Percentiles rank a stretch among this genome's conserved stretches.
These are phyloP conservation scores for Pipa parva DNA, from an alignment of 2,113 vertebrate species.

Conservation along the genomic window DNA sequence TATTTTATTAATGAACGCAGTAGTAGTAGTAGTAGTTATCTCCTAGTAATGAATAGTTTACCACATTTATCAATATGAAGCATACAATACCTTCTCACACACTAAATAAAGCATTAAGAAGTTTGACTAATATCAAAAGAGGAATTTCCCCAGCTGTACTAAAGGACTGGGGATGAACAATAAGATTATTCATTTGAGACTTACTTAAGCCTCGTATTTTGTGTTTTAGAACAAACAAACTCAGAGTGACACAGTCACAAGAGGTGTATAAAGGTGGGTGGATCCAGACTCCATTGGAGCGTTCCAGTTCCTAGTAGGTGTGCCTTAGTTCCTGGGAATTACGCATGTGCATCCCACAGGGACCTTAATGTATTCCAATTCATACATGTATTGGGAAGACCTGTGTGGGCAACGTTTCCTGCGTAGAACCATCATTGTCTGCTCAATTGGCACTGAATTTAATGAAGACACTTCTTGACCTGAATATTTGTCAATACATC, in stretches of 20 bases:
- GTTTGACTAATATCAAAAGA: too few species aligned
- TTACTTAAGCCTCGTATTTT: too few species aligned
- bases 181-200: too few species aligned
- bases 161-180: too few species aligned
- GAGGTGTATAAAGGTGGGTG: not conserved
- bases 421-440: conserved; percentile 68
- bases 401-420: conserved; percentile 50
- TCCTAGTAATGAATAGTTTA: too few species aligned
- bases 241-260: conserved; percentile 42
- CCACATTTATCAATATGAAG: not conserved
- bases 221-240: conserved; percentile 55
- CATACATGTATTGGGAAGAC: conserved; percentile 45
- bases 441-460: conserved; percentile 63
- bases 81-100: not conserved
- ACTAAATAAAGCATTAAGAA: not conserved
- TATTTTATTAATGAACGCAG: too few species aligned
- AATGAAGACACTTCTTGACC: conserved; percentile 57
- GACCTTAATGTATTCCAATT: conserved; percentile 50
- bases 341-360: conserved; percentile 77
- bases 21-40: too few species aligned
- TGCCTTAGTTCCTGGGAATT: conserved; percentile 49
- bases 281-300: conserved; percentile 30
- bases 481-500: conserved; percentile 64
- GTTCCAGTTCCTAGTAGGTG: accelerated
- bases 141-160: too few species aligned